Evolutionary conservation across 2,113 vertebrate species (phyloP), one percentile per base, ranked within the genome.

Genomic region (Phoxinus phoxinus): DNA sequence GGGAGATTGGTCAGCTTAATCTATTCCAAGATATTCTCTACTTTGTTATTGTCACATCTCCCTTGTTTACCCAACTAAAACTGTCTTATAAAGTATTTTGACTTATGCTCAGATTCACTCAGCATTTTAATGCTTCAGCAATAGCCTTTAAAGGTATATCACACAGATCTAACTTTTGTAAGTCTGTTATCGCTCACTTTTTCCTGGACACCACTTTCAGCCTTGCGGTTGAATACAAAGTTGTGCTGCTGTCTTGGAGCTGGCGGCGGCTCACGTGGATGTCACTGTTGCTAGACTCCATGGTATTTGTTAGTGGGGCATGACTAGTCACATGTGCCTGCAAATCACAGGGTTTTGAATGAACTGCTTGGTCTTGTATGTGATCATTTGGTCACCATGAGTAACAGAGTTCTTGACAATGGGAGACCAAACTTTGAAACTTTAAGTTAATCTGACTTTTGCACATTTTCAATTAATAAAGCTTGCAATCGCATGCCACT

Each of bases 291-390:
- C 86, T 89, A 35, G 87, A 86, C 76, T 82, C 21, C 37, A 51
- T 86, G 88, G 90, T 88, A 91, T 92, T 90, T 87, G 84, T 89
- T 86, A 90, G 86, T 65, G 69, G 84, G 86, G 93, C 89, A 92
- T 93, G 93, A 93, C 91, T 51, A 46, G 91, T 94, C 94, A 94
- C 91, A 93, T 93, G 92, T 46, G 72, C 46, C 4, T 88, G 85
- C 73, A 87, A 88, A 88, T 84, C 56, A 85, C 65, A 56, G 1
- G 84, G 87, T 69, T 86, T 86, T 74, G 73, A 89, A 81, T 87
- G 76, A 44, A 32, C 21, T 51, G 37, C 79, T 65, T 86, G n/a
- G 85, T 86, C 85, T 21, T 76, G 8, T 53, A 25, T 8, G 25
- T 53, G 13, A 48, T 76, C 23, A 35, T 41, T 74, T 44, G 44